phyloP scores from a whole-genome alignment of 2,113 vertebrate genomes.

The Trinectes maculatus region DNA sequence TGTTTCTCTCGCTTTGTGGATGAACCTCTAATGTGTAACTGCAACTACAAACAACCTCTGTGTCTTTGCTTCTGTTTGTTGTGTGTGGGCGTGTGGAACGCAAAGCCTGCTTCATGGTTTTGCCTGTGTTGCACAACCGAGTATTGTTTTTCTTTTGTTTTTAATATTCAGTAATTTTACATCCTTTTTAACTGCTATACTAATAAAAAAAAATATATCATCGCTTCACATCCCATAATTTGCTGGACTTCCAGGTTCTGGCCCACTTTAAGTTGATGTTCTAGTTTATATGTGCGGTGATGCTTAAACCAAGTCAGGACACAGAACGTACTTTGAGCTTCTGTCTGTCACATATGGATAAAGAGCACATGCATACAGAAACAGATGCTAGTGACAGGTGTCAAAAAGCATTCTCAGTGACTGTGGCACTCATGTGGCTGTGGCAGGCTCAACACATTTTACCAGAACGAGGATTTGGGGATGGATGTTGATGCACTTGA shows the following conservation, averaged over 20 bases:
- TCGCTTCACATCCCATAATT: not conserved
- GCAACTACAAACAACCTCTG: not conserved
- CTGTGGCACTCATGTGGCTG: not conserved
- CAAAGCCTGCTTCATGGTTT: not conserved
- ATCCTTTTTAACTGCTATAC: not conserved
- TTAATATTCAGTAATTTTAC: conserved; percentile 17
- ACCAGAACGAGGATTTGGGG: not conserved
- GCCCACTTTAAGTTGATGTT: not conserved
- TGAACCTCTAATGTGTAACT: conserved; percentile 11
- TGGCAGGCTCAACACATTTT: not conserved
- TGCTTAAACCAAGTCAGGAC: not conserved
- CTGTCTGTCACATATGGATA: conserved; percentile 6
- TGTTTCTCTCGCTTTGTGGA: conserved; percentile 4
- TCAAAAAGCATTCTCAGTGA: conserved; percentile 8
- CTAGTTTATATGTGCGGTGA: not conserved
- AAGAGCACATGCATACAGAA: not conserved
- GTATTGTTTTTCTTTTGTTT: not conserved
- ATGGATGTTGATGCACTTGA: conserved; percentile 1
- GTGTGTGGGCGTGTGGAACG: not conserved
- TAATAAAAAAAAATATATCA: not conserved
- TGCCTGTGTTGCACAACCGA: not conserved
- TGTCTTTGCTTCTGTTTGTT: not conserved
- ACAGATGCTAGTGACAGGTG: conserved; percentile 13
- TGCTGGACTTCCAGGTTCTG: not conserved
- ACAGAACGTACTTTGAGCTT: not conserved